Base-by-base conservation (phyloP, 2,888 invertebrate species). In the Eupithecia pulchellata region DNA sequence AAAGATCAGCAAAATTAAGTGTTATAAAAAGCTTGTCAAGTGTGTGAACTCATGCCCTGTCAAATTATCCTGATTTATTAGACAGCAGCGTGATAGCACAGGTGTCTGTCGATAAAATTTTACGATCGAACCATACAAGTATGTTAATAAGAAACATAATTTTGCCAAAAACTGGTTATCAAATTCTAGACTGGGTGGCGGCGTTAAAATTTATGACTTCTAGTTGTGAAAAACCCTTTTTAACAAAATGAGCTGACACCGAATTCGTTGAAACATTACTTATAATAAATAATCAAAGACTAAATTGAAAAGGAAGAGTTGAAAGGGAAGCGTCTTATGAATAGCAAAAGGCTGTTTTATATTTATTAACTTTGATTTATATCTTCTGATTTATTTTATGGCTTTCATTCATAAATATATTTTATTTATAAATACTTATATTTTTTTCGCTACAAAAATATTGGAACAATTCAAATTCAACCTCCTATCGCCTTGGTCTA, bases 71-170 rank as follows among this genome's bases (percentile, higher is more conserved):
- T 87, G 86, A 91, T 92, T 90, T 91, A 89, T 89, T 80, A 83
- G 82, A 86, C 83, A 83, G 79, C 85, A 88, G 85, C 84, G 85
- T 89, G 87, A 77, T 87, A 83, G 85, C 76, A 89, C 90, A 92
- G 91, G 89, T 93, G 91, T 90, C 86, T 83, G 84, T 85, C 87
- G 83, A 93, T 93, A 92, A 93, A 93, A 89, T 91, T 93, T 93
- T 89, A 93, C 86, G 90, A 91, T 87, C 87, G 78, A 83, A 76
- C 88, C 84, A 89, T 88, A 87, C 89, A 27, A 81, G 88, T 92
- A 93, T 93, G 92, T 83, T 83, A 93, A 87, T 89, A 85, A 79
- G 80, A 76, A 75, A 72, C 82, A 83, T 83, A 82, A 82, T 84
- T 82, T 87, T 81, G 79, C 76, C 76, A 84, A 85, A 61, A 90